phyloP scores from a whole-genome alignment of 2,113 vertebrate genomes.

The Spea multiplicata region DNA sequence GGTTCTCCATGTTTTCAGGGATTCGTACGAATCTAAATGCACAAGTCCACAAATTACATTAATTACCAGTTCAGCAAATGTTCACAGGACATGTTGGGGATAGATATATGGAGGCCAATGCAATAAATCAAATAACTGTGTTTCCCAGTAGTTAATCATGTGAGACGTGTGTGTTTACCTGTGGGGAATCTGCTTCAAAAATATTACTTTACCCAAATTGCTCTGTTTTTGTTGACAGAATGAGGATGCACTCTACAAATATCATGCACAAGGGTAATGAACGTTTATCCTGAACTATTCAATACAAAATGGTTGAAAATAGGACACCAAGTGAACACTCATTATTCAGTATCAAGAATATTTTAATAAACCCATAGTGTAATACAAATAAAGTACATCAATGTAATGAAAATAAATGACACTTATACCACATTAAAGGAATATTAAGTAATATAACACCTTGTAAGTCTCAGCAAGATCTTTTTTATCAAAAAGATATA shows the following conservation, averaged over 20 bases:
- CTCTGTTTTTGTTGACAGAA: constrained; percentile 35
- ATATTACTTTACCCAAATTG: constrained; percentile 33
- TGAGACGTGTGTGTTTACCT: constrained; percentile 40
- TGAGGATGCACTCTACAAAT: constrained; percentile 33
- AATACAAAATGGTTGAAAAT: constrained; percentile 15
- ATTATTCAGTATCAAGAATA: constrained; percentile 35
- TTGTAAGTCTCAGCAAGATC: too few relatives aligned
- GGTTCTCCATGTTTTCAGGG: too few relatives aligned
- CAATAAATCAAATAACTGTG: constrained; percentile 37
- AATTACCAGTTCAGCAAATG: constrained; percentile 37
- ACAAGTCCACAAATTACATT: constrained; percentile 3
- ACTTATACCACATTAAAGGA: constrained; percentile 17
- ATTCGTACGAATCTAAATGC: too few relatives aligned
- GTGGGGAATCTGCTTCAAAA: constrained; percentile 29
- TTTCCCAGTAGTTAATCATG: constrained; percentile 21
- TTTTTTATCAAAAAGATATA: too few relatives aligned
- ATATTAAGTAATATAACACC: neutral
- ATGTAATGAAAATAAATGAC: neutral
- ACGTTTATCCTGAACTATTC: neutral
- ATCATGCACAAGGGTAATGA: constrained; percentile 27
- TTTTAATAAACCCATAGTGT: constrained; percentile 22
- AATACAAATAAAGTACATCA: constrained; percentile 8
- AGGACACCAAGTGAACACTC: constrained; percentile 3
- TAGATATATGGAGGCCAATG: constrained; percentile 26
- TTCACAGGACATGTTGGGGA: constrained; percentile 28